Evolutionary conservation across 2,797 vertebrate species (phyloP), one percentile per base, ranked within the genome.

Genomic region (Chelidonichthys spinosus): DNA sequence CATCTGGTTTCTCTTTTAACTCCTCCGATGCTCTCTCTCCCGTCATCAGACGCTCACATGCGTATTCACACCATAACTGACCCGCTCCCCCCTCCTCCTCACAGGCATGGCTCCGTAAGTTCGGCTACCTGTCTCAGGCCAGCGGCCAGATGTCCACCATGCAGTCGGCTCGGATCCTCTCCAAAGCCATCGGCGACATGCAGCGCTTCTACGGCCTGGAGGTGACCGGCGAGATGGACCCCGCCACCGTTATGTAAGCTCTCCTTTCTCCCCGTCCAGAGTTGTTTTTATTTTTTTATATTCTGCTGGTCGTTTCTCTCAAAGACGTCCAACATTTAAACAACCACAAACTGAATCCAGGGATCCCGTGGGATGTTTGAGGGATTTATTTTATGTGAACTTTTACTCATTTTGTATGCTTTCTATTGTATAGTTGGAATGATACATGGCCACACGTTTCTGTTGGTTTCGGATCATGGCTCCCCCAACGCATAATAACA

Each of bases 71-170:
- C 14, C 56, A 15, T 49, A 25, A 36, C 33, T 63, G 53, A 65
- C 14, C 5, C 11, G 25, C 33, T 50, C 32, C 0, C 33, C 62
- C 35, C 74, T 43, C 42, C 58, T 32, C 39, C 73, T 5, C 5
- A 0, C 91, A 98, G 97, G 93, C 95, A 40, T 98, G 97, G 97
- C 95, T 98, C 59, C 95, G 95, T 66, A 93, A 94, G 78, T 98
- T 97, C 0, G 97, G 97, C 50, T 97, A 97, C 93, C 94, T 98
- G 80, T 96, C 97, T 0, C 96, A 95, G 86, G 93, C 95, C 58
- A 97, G 95, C 85, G 93, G 93, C 40, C 95, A 97, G 87, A 97
- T 97, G 97, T 99, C 98, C 90, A 97, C 97, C 83, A 95, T 98
- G 96, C 96, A 95, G 88, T 97, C 97, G 0, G 94, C 96, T 5